Evolutionary conservation across 2,113 vertebrate genomes (phyloP), one percentile per base, ranked within the genome.

Genomic region (Hyaena hyaena): DNA sequence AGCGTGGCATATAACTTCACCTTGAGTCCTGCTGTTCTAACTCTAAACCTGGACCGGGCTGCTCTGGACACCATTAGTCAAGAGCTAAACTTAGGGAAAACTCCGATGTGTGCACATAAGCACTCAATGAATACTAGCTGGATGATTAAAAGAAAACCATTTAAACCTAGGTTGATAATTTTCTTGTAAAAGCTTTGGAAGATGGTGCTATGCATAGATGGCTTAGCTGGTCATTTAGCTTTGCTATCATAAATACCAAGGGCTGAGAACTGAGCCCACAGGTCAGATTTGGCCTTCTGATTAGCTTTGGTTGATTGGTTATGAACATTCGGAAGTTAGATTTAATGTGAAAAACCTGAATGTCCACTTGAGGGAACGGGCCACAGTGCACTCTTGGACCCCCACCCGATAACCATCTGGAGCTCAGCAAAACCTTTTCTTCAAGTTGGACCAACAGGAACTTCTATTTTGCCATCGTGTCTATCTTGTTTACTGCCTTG

Each of bases 361-460:
- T 39, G 80, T 73, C 68, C 48, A 9, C n/a, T 10, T 1, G 16
- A 55, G 66, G 71, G 35, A 21, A 24, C 19, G 43, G 73, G 28
- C 24, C 26, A 21, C 7, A 1, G 1, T 0, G 35, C 23, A 7
- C 16, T 33, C 55, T 33, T 15, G n/a, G 10, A 14, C n/a, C 15
- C 33, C 11, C n/a, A 80, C 23, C 61, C 45, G 55, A 33, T 4
- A 24, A 10, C 7, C 2, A 23, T 4, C 28, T 26, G 11, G 45
- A 23, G 48, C 7, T 10, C 19, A 28, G 19, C 1, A 31, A 50
- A 71, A 8, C 0, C 9, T 10, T 9, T 15, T 2, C 33, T 16
- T 23, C 53, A 4, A 15, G 45, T 16, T 16, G 53, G 53, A 23
- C 0, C 7, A 5, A 4, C 26, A 2, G 15, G 79, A 76, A 14